Evolutionary conservation across 2,113 vertebrate species (phyloP), one percentile per base, ranked within the genome.

Genomic region (Elephas maximus): DNA sequence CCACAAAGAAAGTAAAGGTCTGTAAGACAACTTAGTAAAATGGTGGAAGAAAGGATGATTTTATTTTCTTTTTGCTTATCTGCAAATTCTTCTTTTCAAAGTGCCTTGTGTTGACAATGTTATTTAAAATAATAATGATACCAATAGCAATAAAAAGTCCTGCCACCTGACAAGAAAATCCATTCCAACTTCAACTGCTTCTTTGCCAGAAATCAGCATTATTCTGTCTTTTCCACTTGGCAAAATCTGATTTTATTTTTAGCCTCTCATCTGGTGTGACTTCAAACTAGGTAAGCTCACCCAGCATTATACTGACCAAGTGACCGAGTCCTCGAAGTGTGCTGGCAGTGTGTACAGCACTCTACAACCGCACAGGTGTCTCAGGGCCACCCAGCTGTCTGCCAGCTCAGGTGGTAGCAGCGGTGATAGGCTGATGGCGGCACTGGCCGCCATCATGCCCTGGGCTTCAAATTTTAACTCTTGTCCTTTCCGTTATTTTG

Each of bases 21-120:
- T 37, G 0, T 21, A 41, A 62, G 57, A 8, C 33, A 53, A 62
- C 20, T 62, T 74, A 62, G 65, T 26, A 37, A 76, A 67, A 33
- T 1, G 9, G 20, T 62, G 23, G 65, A 7, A 8, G 33, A 21
- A 44, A 74, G 37, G 73, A 45, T 15, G 26, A 17, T 41, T 48
- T 89, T 89, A 17, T 41, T 48, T 89, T 89, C 20, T 86, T 94
- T 69, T 69, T 30, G 6, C 26, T 88, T 12, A 86, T 37, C 60
- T 83, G 30, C 37, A 86, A 37, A 69, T 44, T n/a, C n/a, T 44
- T 44, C 15, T 73, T 84, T 67, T 45, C 0, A 51, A 83, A 45
- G 53, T 20, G 45, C 17, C 78, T 4, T 65, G 63, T 82, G 37
- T 83, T 48, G 51, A 65, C 10, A 81, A 3, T 14, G 63, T 79